A percentile compares a stretch with the other conserved stretches of the same genome.
Conservation (phyloP, 2,113 vertebrate genomes). For the Colistium nudipinnis region DNA sequence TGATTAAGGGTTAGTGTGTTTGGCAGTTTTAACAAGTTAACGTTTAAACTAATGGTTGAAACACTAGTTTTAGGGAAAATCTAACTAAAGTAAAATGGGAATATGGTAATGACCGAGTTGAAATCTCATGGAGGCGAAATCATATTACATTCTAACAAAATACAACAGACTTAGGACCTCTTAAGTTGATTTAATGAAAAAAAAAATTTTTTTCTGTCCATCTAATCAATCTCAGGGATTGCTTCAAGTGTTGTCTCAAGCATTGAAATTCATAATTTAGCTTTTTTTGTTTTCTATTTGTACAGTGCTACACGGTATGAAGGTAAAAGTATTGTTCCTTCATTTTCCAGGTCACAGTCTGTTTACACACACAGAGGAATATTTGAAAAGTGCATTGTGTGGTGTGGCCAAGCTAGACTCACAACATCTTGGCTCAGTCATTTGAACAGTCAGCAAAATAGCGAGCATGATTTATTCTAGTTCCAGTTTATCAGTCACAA, state of each 20-base stretch:
- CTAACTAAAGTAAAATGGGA: background rate
- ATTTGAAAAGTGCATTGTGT: slow-evolving; percentile 12
- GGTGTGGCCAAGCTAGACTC: background rate
- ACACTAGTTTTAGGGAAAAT: slow-evolving; percentile 10
- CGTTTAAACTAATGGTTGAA: slow-evolving; percentile 30
- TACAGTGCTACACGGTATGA: background rate
- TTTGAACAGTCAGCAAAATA: background rate
- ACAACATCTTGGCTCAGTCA: background rate
- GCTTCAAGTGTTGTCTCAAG: background rate
- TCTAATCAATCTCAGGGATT: background rate
- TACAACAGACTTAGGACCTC: too few species aligned
- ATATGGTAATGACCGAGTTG: background rate
- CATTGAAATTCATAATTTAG: background rate
- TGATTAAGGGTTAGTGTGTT: slow-evolving; percentile 15
- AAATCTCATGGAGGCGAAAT: background rate
- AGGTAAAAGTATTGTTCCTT: background rate
- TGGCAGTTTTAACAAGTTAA: slow-evolving; percentile 37
- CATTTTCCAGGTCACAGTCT: background rate
- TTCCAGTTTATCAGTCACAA: slow-evolving; percentile 4
- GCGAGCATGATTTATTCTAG: background rate
- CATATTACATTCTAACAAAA: too few species aligned
- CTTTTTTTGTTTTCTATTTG: background rate
- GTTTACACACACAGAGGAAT: background rate
- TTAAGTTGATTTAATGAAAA: too few species aligned
- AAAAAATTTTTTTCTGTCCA: too few species aligned